Percentiles rank a stretch among this genome's conserved stretches.
Conservation (phyloP, 2,888 invertebrate species). For the Acleris holmiana region DNA sequence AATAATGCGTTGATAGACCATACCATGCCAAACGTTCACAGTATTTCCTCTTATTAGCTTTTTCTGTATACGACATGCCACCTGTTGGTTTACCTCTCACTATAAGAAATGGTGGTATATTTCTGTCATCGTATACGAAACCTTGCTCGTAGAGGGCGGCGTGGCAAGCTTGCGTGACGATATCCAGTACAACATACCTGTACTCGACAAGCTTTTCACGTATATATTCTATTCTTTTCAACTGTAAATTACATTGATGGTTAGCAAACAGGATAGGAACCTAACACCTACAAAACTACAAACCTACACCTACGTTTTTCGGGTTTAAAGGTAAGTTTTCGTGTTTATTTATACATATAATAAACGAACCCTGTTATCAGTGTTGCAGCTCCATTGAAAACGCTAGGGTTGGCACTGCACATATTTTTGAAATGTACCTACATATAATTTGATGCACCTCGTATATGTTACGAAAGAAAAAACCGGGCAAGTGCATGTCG, state of each 20-base stretch:
- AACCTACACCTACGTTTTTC: no score
- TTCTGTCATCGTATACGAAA: constrained; percentile 90
- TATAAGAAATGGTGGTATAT: constrained; percentile 74
- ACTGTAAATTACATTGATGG: constrained; percentile 57
- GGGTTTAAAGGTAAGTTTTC: no score
- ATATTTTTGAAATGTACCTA: no score
- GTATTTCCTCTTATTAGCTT: constrained; percentile 92
- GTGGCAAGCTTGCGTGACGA: constrained; percentile 87
- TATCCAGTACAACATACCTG: constrained; percentile 71
- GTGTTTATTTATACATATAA: no score
- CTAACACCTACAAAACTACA: no score
- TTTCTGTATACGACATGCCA: constrained; percentile 94
- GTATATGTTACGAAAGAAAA: no score
- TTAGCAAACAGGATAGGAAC: no score
- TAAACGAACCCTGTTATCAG: no score
- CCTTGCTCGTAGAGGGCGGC: constrained; percentile 90
- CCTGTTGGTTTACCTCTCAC: constrained; percentile 85
- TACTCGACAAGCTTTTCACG: constrained; percentile 63
- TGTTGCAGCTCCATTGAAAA: no score
- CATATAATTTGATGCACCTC: no score
- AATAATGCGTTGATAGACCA: constrained; percentile 32
- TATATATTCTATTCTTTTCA: constrained; percentile 73
- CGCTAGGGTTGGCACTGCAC: no score
- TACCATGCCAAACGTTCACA: constrained; percentile 92
- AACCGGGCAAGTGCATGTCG: no score